Base-by-base conservation (phyloP, 2,113 vertebrate genomes). In the Neodon shergylaensis region DNA sequence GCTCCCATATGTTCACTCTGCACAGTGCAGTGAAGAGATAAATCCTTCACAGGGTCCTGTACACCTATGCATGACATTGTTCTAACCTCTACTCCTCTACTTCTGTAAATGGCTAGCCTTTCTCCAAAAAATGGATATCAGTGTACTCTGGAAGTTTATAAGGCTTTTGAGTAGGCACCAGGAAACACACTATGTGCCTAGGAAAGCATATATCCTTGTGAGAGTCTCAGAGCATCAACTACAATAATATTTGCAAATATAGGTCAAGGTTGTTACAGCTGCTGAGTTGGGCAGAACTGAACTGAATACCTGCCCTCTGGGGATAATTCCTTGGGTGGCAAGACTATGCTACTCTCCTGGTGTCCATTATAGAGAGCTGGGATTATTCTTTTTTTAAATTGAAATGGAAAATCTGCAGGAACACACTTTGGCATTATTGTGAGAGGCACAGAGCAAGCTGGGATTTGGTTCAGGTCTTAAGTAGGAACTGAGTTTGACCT, bases 341-440 rank as follows among this genome's bases (percentile, higher is more conserved):
- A 36, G 44, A 24, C 44, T 52, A 49, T n/a, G 11, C 82, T 22
- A 44, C 21, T 72, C 42, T 68, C 42, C 66, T 74, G 65, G 8
- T 24, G 26, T 28, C 21, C 11, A 2, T 72, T 0, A 7, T 1
- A 31, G 42, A 10, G 7, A 49, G 24, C 68, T 36, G 0, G 33
- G 1, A 10, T 6, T 8, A 31, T 31, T 63, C 0, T 42, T 36
- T 54, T 39, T 39, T 42, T 2, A 4, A 3, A 42, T 7, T 66
- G 19, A 58, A 44, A 44, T n/a, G 36, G 42, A 4, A 91, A 54
- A 22, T 42, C 9, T 36, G 11, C 0, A 7, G 5, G 22, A 58
- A 47, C 49, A 72, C 16, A 19, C 33, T 8, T 3, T 78, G 73
- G 77, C 8, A 42, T 9, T 4, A 39, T 36, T 7, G 0, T 9